These are phyloP conservation scores for Drosophila kepulauana DNA, from an alignment of 1,140 invertebrate genomes.

Conservation along the genomic window DNA sequence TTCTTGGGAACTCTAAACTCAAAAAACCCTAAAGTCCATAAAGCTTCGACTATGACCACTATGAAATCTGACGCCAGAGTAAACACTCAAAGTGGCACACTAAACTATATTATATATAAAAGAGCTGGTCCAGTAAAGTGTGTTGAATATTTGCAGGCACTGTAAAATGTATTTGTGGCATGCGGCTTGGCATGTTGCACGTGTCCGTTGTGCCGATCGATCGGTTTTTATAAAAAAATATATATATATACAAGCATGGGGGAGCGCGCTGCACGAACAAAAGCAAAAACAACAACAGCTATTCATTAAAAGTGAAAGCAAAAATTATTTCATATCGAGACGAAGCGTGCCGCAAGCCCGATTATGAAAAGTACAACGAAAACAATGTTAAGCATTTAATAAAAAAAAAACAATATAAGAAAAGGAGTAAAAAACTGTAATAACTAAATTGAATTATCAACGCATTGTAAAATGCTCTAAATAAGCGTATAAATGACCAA, in stretches of 20 bases:
- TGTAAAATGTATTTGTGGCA: constrained; percentile 67
- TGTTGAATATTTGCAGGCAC: constrained; percentile 31
- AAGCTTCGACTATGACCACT: constrained; percentile 21
- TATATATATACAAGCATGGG: not conserved
- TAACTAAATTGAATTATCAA: constrained; percentile 38
- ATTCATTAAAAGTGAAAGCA: constrained; percentile 82
- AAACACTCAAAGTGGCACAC: constrained; percentile 52
- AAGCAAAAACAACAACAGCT: constrained; percentile 39
- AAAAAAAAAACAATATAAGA: not conserved
- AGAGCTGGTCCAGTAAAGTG: constrained; percentile 13
- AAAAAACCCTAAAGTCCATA: constrained; percentile 22
- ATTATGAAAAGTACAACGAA: constrained; percentile 72
- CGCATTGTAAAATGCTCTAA: constrained; percentile 45
- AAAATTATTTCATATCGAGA: constrained; percentile 79
- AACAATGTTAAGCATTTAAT: constrained; percentile 63
- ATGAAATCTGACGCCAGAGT: not conserved
- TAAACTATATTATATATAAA: constrained; percentile 45
- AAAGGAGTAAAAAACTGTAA: constrained; percentile 40
- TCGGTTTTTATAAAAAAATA: constrained; percentile 69
- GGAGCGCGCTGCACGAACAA: constrained; percentile 3
- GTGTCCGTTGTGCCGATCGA: constrained; percentile 65
- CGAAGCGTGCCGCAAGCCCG: constrained; percentile 66
- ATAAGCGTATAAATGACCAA: too few species aligned
- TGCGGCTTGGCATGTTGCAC: constrained; percentile 77
- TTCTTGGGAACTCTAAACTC: constrained; percentile 44